phyloP scores from a whole-genome alignment of 2,888 invertebrate genomes.

The Trissolcus japonicus region DNA sequence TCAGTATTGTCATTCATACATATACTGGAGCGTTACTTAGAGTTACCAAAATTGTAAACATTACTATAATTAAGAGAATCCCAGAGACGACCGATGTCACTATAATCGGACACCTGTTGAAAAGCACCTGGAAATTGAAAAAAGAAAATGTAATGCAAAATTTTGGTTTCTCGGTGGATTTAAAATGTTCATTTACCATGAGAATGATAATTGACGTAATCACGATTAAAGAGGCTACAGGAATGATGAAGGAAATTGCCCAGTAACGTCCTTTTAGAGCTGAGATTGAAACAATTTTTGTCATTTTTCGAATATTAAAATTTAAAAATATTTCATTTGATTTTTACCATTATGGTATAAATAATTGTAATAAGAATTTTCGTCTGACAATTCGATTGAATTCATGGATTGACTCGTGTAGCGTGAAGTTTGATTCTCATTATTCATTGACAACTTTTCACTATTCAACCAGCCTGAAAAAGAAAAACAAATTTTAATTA shows the following conservation, averaged over 20 bases:
- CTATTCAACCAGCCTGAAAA: slow-evolving; percentile 58
- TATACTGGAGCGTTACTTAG: slow-evolving; percentile 66
- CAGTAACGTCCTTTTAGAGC: slow-evolving; percentile 67
- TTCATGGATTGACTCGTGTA: slow-evolving; percentile 60
- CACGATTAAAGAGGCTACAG: slow-evolving; percentile 67
- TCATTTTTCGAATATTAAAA: not conserved
- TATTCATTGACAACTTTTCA: slow-evolving; percentile 57
- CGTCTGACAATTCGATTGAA: slow-evolving; percentile 40
- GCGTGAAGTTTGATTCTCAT: slow-evolving; percentile 61
- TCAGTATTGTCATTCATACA: slow-evolving; percentile 36
- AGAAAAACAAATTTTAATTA: not conserved
- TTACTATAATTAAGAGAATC: slow-evolving; percentile 75
- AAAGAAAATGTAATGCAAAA: no score
- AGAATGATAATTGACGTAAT: slow-evolving; percentile 65
- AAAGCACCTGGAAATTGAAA: slow-evolving; percentile 72
- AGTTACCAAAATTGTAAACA: slow-evolving; percentile 73
- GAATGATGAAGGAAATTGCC: slow-evolving; percentile 66
- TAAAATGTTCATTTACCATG: slow-evolving; percentile 64
- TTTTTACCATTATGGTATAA: slow-evolving; percentile 55
- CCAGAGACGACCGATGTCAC: slow-evolving; percentile 76
- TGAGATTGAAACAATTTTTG: slow-evolving; percentile 22
- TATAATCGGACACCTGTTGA: slow-evolving; percentile 76
- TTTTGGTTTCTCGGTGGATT: not conserved
- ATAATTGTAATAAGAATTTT: slow-evolving; percentile 44
- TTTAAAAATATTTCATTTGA: not conserved